phyloP scores from a whole-genome alignment of 2,797 vertebrate genomes.

The Spinus pinus region DNA sequence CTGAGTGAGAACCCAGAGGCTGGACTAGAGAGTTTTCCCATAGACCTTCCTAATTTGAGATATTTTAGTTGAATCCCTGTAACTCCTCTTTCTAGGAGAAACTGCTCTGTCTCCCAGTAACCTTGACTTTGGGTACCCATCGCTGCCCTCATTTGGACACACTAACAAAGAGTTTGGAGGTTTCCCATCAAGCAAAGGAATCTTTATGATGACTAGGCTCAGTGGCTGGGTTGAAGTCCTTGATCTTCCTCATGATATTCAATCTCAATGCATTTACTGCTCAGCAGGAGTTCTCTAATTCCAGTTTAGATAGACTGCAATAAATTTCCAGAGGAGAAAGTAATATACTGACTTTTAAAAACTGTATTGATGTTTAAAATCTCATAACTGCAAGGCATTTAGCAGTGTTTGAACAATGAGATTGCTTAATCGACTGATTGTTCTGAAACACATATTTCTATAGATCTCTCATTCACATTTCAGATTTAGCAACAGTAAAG shows the following conservation, averaged over 20 bases:
- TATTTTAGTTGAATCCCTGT: neutral
- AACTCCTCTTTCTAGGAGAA: neutral
- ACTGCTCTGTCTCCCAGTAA: neutral
- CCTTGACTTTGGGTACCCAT: neutral
- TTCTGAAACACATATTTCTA: conserved; percentile 29
- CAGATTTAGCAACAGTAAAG: conserved; percentile 3
- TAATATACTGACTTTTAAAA: conserved; percentile 67
- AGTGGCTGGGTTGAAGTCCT: neutral
- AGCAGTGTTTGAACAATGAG: conserved; percentile 61
- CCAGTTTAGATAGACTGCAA: conserved; percentile 16
- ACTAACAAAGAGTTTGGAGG: neutral
- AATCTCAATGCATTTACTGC: conserved; percentile 28
- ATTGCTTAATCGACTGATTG: conserved; percentile 59
- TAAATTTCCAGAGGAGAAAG: conserved; percentile 55
- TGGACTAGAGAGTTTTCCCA: neutral
- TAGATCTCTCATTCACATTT: neutral
- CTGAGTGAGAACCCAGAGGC: neutral
- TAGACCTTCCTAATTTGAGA: neutral
- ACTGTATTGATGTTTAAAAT: conserved; percentile 68
- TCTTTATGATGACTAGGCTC: neutral
- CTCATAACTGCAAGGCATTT: conserved; percentile 67
- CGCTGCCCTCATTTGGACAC: neutral
- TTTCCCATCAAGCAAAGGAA: neutral
- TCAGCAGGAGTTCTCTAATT: conserved; percentile 54
- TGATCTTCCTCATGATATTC: conserved; percentile 19